phyloP scores from a whole-genome alignment of 2,113 vertebrate species.

The Dendropsophus ebraccatus region DNA sequence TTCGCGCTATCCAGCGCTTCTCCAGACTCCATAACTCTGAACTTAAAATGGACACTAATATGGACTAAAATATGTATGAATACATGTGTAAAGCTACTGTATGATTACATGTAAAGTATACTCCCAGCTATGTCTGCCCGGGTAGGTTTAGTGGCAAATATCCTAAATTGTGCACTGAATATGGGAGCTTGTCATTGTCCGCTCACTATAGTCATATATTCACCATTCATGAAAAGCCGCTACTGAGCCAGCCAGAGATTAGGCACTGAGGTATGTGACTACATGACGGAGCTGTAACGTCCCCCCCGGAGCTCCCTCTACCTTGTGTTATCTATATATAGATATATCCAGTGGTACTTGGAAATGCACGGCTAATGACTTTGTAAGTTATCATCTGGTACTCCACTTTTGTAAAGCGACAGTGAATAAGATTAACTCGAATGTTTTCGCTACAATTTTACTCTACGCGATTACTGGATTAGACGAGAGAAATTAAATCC shows the following conservation, averaged over 20 bases:
- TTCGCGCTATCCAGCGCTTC: too few species aligned
- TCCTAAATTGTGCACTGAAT: background rate
- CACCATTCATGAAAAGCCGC: background rate
- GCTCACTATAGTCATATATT: background rate
- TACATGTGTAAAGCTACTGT: too few species aligned
- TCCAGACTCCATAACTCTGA: too few species aligned
- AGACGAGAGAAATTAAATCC: background rate
- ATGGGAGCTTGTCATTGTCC: background rate
- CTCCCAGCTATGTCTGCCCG: background rate
- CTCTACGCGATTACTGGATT: slow-evolving; percentile 5
- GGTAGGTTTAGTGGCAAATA: background rate
- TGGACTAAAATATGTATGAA: too few species aligned
- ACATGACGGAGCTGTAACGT: background rate
- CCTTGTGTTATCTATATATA: background rate
- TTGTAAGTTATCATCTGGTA: slow-evolving; percentile 6
- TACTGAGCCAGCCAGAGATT: background rate
- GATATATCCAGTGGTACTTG: background rate
- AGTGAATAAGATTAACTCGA: slow-evolving; percentile 21
- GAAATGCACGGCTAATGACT: background rate
- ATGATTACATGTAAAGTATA: too few species aligned
- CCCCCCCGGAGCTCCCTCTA: background rate
- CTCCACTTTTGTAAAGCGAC: background rate
- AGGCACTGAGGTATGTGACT: background rate
- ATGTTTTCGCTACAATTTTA: background rate
- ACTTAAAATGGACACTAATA: too few species aligned